Base-by-base conservation (phyloP, 2,888 invertebrate genomes). In the Ichneumon xanthorius region DNA sequence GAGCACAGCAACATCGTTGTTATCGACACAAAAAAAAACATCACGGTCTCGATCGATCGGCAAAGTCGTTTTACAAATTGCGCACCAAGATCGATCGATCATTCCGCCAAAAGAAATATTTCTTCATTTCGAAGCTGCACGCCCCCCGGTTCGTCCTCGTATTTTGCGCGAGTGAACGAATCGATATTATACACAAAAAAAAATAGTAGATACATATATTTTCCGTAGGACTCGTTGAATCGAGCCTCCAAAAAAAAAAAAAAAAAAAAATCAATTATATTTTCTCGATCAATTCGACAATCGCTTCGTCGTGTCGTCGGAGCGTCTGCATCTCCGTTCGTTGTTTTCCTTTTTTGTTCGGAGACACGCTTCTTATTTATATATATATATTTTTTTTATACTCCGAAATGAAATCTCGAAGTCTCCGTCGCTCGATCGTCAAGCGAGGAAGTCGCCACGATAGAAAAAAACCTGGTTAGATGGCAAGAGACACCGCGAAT, bases 81-180 rank as follows among this genome's bases (percentile, higher is more conserved):
- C 48, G 48, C 61, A 58, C 48, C 75, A 9, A 65, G 63, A 75
- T 63, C 75, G 33, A 37, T 71, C 37, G 30, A 45, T n/a, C 30
- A 75, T 22, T 26, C 16, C 16, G n/a, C 26, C 33, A 33, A 30
- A 61, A 33, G 1, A 33, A 61, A 30, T 6, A 61, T 61, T 61
- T 30, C 61, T 61, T n/a, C 61, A 30, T n/a, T 61, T 61, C 30
- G 33, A 61, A 61, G 1, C 19, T 61, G 16, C 45, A 14, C 40
- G 7, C 61, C 55, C 61, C 48, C 6, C 14, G 33, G 14, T 26
- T 63, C 73, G 73, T 61, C n/a, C 45, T 48, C 30, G 19, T 30
- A 14, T n/a, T n/a, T n/a, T 5, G 30, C n/a, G 45, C 55, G 72
- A 58, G 40, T 7, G 55, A 11, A 40, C 71, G 22, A 33, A 30